phyloP scores from a whole-genome alignment of 2,113 vertebrate species.

The Gallinago media region DNA sequence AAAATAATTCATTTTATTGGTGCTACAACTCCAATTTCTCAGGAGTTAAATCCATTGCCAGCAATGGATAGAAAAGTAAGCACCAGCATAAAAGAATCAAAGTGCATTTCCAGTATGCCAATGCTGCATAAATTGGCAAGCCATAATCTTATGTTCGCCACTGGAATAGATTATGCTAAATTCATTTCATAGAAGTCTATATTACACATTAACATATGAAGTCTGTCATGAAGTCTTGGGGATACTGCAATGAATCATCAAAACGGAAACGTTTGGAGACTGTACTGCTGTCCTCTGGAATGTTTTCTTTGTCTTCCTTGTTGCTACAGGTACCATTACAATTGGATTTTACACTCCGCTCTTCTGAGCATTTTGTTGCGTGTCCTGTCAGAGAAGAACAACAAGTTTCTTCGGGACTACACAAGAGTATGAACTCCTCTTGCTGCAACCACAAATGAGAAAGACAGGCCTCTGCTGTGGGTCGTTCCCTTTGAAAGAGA shows the following conservation, averaged over 20 bases:
- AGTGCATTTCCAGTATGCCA: constrained; percentile 75
- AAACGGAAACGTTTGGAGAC: constrained; percentile 88
- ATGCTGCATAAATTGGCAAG: constrained; percentile 28
- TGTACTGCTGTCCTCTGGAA: constrained; percentile 83
- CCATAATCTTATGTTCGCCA: not conserved
- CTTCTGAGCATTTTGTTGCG: constrained; percentile 65
- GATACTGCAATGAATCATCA: constrained; percentile 79
- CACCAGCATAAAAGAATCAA: constrained; percentile 55
- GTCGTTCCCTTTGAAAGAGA: constrained; percentile 82
- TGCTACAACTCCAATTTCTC: not conserved
- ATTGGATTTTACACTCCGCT: constrained; percentile 78
- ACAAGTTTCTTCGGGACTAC: constrained; percentile 51
- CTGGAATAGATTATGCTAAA: constrained; percentile 33
- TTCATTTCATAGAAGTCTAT: constrained; percentile 6
- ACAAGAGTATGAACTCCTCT: constrained; percentile 67
- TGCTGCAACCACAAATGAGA: constrained; percentile 92
- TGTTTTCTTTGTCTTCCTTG: constrained; percentile 93
- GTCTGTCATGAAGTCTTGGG: constrained; percentile 78
- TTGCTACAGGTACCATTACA: constrained; percentile 75
- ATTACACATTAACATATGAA: constrained; percentile 67
- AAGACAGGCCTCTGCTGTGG: constrained; percentile 88
- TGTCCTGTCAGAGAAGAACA: constrained; percentile 68
- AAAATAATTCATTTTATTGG: constrained; percentile 47
- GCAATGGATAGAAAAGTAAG: constrained; percentile 59
- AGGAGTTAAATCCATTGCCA: constrained; percentile 62